These are phyloP conservation scores for Riparia riparia DNA, from an alignment of 2,113 vertebrate genomes.

Conservation along the genomic window DNA sequence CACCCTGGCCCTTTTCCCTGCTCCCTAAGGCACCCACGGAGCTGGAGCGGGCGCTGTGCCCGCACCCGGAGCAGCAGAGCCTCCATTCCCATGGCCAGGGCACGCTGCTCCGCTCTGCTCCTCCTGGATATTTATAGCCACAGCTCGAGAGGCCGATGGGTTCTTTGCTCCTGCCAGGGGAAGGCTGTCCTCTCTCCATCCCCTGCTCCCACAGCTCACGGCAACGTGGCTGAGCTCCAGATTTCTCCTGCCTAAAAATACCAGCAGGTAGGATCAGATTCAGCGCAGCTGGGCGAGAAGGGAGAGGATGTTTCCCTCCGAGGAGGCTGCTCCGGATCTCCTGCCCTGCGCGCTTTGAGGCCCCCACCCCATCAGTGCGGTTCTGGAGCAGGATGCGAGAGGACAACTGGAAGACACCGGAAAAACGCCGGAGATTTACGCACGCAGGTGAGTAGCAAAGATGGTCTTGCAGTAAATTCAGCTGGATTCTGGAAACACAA, in stretches of 20 bases:
- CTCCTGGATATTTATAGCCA: not conserved
- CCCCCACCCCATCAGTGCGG: rapidly evolving
- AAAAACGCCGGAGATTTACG: not conserved
- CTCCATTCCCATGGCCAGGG: not conserved
- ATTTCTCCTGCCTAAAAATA: not conserved
- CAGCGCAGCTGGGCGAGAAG: not conserved
- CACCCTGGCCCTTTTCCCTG: not conserved
- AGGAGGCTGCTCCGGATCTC: not conserved
- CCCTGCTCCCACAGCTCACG: not conserved
- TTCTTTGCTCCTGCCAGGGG: not conserved
- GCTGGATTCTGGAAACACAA: not conserved
- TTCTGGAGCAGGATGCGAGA: not conserved
- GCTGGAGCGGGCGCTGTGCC: not conserved
- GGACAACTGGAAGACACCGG: not conserved
- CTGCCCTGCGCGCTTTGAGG: not conserved
- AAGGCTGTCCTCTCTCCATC: not conserved
- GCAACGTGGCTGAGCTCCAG: rapidly evolving
- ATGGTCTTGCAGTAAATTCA: not conserved
- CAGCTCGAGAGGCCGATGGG: not conserved
- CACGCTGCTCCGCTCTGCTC: not conserved
- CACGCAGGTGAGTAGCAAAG: not conserved
- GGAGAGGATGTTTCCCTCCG: not conserved
- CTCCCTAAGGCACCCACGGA: rapidly evolving
- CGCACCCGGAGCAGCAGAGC: not conserved
- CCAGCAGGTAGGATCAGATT: not conserved